Percentiles rank a stretch among this genome's conserved stretches.
phyloP scores from a whole-genome alignment of 2,797 vertebrate genomes.

The Centroberyx gerrardi region DNA sequence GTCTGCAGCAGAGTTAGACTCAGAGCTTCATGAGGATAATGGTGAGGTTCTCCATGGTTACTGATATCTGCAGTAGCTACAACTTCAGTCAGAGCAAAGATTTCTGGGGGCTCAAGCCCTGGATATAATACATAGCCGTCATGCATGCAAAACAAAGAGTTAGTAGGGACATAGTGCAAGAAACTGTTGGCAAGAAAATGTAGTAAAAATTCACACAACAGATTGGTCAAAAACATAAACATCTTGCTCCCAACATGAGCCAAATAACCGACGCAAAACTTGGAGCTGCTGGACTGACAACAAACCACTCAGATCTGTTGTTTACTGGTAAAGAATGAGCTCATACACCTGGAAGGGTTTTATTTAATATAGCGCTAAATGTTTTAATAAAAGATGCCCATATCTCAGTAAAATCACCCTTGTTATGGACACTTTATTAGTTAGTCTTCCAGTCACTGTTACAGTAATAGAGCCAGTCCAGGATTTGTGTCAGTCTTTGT shows the following conservation, averaged over 20 bases:
- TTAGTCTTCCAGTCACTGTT: neutral
- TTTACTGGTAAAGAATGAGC: neutral
- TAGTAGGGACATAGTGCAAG: no score
- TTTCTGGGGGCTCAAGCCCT: neutral
- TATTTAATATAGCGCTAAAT: neutral
- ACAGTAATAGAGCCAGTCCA: neutral
- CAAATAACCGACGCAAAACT: neutral
- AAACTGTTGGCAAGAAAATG: no score
- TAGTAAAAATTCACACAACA: no score
- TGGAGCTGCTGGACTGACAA: neutral
- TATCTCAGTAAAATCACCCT: neutral
- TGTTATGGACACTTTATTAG: neutral
- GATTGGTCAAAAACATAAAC: neutral
- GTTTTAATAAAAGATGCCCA: neutral
- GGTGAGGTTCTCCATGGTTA: neutral
- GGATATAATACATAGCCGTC: neutral
- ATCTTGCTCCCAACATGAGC: no score
- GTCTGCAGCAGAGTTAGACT: neutral
- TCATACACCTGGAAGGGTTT: neutral
- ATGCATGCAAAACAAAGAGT: neutral
- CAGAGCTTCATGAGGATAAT: neutral
- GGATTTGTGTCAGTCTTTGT: neutral
- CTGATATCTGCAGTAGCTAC: neutral
- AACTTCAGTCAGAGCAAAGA: neutral
- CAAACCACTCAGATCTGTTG: neutral